Evolutionary conservation across 2,113 vertebrate species (phyloP).

Genomic region (Chamaetylas fuelleborni): DNA sequence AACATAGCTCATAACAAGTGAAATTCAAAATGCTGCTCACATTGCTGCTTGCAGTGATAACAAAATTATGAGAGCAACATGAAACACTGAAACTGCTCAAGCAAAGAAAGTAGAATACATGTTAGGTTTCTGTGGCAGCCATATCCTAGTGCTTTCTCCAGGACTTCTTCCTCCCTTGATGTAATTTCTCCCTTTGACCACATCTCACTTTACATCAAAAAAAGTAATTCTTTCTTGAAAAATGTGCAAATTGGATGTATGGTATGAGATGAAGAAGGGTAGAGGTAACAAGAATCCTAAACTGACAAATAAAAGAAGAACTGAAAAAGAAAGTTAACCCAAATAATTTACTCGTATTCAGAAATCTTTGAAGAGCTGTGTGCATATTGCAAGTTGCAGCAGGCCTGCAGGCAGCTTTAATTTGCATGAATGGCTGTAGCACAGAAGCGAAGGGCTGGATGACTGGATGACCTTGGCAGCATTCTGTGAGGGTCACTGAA

Average conservation of each 20-base stretch:
- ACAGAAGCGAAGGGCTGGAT: neutral
- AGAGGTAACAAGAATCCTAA: neutral
- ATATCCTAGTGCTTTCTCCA: neutral
- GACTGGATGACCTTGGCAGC: slow-evolving; percentile 30
- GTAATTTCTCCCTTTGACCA: slow-evolving; percentile 41
- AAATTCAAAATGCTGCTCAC: slow-evolving; percentile 26
- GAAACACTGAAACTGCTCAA: slow-evolving; percentile 10
- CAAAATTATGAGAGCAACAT: slow-evolving; percentile 33
- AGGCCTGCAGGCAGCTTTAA: slow-evolving; percentile 56
- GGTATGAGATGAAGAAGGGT: neutral
- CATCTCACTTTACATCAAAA: slow-evolving; percentile 39
- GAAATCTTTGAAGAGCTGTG: slow-evolving; percentile 28
- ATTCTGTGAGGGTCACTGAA: slow-evolving; percentile 30
- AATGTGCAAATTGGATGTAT: slow-evolving; percentile 36
- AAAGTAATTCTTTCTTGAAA: neutral
- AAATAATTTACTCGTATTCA: neutral
- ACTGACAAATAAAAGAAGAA: slow-evolving; percentile 2
- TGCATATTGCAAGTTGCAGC: slow-evolving; percentile 52
- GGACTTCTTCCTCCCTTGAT: slow-evolving; percentile 7
- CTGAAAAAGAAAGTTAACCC: slow-evolving; percentile 4
- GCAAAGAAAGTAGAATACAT: neutral
- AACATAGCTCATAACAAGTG: neutral
- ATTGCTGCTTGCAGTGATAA: slow-evolving; percentile 27
- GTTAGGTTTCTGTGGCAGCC: neutral
- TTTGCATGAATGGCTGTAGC: slow-evolving; percentile 56